These are phyloP conservation scores for Cherax quadricarinatus DNA, from an alignment of 1,140 invertebrate genomes.

Conservation along the genomic window DNA sequence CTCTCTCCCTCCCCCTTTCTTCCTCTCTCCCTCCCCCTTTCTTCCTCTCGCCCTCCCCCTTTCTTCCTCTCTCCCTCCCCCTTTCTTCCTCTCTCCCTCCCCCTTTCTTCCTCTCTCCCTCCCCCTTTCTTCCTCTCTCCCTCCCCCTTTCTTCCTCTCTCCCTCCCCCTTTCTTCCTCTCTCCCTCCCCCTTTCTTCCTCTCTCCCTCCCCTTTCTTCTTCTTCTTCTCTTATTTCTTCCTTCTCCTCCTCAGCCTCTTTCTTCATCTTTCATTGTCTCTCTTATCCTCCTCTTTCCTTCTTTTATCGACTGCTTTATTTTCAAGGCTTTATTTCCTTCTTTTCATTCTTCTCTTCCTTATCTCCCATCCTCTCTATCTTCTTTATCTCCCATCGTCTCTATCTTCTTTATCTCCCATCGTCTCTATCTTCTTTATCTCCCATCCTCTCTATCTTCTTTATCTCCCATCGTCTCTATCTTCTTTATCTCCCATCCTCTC, in stretches of 20 bases:
- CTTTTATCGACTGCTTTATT: no score
- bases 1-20: not conserved
- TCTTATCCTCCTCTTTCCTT: not conserved
- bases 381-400: not conserved
- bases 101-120: not conserved
- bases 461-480: no score
- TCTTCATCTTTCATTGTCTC: no score
- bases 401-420: not conserved
- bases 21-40: not conserved
- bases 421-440: not conserved
- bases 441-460: no score
- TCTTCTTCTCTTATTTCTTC: no score
- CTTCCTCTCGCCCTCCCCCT: not conserved
- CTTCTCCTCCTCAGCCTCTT: no score
- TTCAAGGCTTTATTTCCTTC: not conserved
- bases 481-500: not conserved
- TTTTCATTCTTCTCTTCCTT: not conserved
- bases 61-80: conserved; percentile 18
- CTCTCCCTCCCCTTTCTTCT: not conserved
- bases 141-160: not conserved
- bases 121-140: not conserved
- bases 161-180: not conserved
- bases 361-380: not conserved
- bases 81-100: not conserved
- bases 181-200: not conserved